phyloP scores from a whole-genome alignment of 2,888 invertebrate species.

The Cataglyphis albicans region DNA sequence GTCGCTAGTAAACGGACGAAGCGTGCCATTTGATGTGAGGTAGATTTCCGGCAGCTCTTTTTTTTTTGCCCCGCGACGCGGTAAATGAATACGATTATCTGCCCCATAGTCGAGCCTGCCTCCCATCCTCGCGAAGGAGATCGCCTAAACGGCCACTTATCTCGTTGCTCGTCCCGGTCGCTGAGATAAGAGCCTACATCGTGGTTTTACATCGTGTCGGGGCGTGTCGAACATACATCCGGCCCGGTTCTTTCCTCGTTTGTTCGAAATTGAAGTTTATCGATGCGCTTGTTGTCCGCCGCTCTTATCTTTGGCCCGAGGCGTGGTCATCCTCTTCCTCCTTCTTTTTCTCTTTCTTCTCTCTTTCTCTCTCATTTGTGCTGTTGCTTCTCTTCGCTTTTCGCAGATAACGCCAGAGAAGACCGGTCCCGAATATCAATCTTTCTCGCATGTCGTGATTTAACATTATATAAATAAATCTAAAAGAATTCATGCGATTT shows the following conservation, averaged over 20 bases:
- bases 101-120: constrained; percentile 18
- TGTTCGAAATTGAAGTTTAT: constrained; percentile 80
- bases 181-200: constrained; percentile 66
- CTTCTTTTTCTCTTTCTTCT: constrained; percentile 16
- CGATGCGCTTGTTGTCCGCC: constrained; percentile 70
- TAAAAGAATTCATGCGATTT: background rate
- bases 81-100: constrained; percentile 53
- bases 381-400: constrained; percentile 17
- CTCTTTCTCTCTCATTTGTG: background rate
- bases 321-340: constrained; percentile 65
- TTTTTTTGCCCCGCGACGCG: background rate
- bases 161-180: constrained; percentile 71
- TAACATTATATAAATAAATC: constrained; percentile 1
- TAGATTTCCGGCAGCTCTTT: constrained; percentile 38
- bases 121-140: constrained; percentile 64
- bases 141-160: constrained; percentile 80
- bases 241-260: constrained; percentile 75
- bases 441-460: background rate
- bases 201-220: constrained; percentile 80
- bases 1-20: constrained; percentile 21
- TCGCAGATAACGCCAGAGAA: constrained; percentile 4
- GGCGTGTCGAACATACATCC: constrained; percentile 81
- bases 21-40: constrained; percentile 19
- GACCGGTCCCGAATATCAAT: constrained; percentile 13
- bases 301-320: constrained; percentile 65